phyloP scores from a whole-genome alignment of 2,113 vertebrate genomes.

The Cyprinodon brontotheroides region DNA sequence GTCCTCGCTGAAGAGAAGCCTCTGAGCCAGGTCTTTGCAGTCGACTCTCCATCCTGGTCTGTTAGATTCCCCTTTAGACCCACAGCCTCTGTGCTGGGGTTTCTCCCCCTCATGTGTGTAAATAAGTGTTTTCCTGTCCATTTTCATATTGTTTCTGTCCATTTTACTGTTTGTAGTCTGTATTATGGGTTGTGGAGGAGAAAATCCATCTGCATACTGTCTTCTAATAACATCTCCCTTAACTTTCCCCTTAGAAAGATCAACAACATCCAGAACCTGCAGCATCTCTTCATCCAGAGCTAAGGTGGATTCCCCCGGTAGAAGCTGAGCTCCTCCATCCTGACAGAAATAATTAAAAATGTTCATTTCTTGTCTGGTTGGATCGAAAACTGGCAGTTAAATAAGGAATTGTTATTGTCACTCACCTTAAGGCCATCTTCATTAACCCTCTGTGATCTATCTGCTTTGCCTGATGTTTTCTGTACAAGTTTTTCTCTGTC shows the following conservation, averaged over 20 bases:
- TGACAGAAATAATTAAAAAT: conserved; percentile 31
- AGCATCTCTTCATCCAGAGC: conserved; percentile 70
- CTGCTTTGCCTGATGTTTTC: conserved; percentile 27
- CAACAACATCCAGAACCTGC: conserved; percentile 48
- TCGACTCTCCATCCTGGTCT: conserved; percentile 53
- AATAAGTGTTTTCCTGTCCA: not conserved
- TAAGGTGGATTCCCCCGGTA: conserved; percentile 55
- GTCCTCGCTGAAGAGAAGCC: conserved; percentile 76
- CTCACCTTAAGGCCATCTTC: conserved; percentile 44
- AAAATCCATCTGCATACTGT: not conserved
- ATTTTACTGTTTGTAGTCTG: conserved; percentile 6
- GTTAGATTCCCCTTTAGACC: conserved; percentile 18
- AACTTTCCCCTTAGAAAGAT: conserved; percentile 16
- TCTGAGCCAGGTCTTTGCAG: conserved; percentile 74
- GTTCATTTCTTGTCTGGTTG: not conserved
- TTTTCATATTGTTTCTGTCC: not conserved
- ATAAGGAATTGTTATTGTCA: conserved; percentile 1
- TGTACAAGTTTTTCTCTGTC: conserved; percentile 23
- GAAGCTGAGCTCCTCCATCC: conserved; percentile 31
- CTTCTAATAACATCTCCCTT: conserved; percentile 11
- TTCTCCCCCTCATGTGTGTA: not conserved
- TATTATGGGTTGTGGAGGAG: not conserved
- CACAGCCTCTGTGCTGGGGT: conserved; percentile 7
- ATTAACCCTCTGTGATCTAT: conserved; percentile 12
- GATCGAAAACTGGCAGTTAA: not conserved